Conservation (phyloP, 35 echinoderm and acorn worm species). For the Ophiothrix spiculata region DNA sequence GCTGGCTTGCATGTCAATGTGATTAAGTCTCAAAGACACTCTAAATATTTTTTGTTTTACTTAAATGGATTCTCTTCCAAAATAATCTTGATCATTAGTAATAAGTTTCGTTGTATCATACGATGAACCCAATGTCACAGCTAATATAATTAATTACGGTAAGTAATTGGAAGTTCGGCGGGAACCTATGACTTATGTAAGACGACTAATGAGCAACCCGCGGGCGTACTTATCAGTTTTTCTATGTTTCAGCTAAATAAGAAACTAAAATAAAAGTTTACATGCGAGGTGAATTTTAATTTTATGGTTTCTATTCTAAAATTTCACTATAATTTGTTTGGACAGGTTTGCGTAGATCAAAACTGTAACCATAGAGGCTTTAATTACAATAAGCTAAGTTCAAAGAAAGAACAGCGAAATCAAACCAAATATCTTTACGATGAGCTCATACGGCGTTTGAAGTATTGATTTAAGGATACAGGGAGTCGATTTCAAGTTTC, state of each 20-base stretch:
- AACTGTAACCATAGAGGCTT: background rate
- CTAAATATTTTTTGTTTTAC: background rate
- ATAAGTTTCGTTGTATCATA: background rate
- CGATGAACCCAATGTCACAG: background rate
- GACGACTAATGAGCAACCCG: background rate
- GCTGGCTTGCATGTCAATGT: too few species aligned
- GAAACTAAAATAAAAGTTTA: background rate
- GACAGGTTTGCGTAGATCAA: background rate
- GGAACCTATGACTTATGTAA: background rate
- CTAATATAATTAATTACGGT: background rate
- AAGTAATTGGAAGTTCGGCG: background rate
- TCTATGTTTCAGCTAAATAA: background rate
- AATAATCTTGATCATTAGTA: too few species aligned
- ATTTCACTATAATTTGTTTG: background rate
- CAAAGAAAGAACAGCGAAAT: background rate
- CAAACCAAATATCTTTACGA: background rate
- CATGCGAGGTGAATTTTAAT: background rate
- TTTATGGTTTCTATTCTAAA: background rate
- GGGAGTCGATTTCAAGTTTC: too few species aligned
- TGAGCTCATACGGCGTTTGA: background rate
- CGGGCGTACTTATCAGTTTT: background rate
- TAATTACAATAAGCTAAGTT: conserved; percentile 9
- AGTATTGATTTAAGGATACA: background rate
- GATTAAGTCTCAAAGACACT: background rate
- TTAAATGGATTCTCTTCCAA: too few species aligned